Conservation (phyloP, 2,888 invertebrate species). For the Euplagia quadripunctaria region DNA sequence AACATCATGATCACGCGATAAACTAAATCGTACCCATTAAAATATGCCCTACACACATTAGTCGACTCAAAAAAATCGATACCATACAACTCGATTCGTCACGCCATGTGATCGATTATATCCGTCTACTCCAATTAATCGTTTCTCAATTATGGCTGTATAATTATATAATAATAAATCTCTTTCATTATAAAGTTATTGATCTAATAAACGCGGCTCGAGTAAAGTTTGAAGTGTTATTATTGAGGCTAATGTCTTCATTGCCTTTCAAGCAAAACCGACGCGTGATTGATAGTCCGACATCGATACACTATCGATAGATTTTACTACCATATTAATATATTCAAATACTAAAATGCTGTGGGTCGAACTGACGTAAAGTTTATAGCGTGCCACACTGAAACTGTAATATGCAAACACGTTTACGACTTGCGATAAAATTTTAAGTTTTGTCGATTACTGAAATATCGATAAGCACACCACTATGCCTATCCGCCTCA, state of each 20-base stretch:
- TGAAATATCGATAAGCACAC: constrained; percentile 48
- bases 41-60: constrained; percentile 59
- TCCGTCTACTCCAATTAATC: constrained; percentile 77
- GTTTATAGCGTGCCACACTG: constrained; percentile 52
- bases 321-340: constrained; percentile 62
- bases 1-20: constrained; percentile 73
- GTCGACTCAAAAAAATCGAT: constrained; percentile 52
- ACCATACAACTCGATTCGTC: constrained; percentile 68
- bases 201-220: constrained; percentile 79
- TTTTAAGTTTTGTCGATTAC: constrained; percentile 25
- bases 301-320: constrained; percentile 68
- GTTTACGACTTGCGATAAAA: constrained; percentile 45
- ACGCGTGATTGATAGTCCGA: constrained; percentile 65
- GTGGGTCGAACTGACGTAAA: constrained; percentile 38
- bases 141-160: constrained; percentile 67
- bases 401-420: constrained; percentile 45
- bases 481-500: constrained; percentile 55
- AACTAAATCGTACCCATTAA: constrained; percentile 66
- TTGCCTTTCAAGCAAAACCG: constrained; percentile 65
- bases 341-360: constrained; percentile 59
- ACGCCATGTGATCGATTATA: constrained; percentile 74
- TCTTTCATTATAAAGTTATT: constrained; percentile 80
- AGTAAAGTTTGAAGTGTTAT: constrained; percentile 69
- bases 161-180: constrained; percentile 79
- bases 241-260: constrained; percentile 78